phyloP scores from a whole-genome alignment of 2,797 vertebrate species.

The Parauchenoglanis punctatus region DNA sequence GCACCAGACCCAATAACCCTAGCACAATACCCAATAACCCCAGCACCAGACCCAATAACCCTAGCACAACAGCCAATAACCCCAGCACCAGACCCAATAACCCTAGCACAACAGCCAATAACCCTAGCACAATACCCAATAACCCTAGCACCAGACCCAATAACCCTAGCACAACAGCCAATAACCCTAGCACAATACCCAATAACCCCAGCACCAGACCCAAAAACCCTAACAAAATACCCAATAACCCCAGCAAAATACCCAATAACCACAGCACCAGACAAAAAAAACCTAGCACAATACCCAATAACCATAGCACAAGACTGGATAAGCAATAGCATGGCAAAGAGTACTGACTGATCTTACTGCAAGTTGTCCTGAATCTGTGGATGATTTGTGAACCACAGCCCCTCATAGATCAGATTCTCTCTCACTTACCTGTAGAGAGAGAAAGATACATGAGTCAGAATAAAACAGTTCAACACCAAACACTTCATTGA shows the following conservation, averaged over 20 bases:
- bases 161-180: neutral
- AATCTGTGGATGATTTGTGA: neutral
- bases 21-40: too few species aligned
- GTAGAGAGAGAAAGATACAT: neutral
- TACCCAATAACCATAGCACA: neutral
- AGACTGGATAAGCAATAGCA: neutral
- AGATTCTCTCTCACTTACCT: constrained; percentile 8
- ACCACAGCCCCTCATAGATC: neutral
- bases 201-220: neutral
- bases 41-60: too few species aligned
- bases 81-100: too few species aligned
- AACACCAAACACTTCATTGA: neutral
- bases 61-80: too few species aligned
- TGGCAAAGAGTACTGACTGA: neutral
- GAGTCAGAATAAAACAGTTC: neutral
- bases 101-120: too few species aligned
- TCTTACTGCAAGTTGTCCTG: neutral
- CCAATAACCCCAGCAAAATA: neutral
- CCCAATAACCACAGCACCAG: neutral
- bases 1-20: too few species aligned
- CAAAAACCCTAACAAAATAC: too few species aligned
- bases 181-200: neutral
- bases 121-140: neutral
- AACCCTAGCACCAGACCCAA: neutral
- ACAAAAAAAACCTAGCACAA: neutral